phyloP scores from a whole-genome alignment of 2,888 invertebrate species.

The Heteromyza rotundicornis region DNA sequence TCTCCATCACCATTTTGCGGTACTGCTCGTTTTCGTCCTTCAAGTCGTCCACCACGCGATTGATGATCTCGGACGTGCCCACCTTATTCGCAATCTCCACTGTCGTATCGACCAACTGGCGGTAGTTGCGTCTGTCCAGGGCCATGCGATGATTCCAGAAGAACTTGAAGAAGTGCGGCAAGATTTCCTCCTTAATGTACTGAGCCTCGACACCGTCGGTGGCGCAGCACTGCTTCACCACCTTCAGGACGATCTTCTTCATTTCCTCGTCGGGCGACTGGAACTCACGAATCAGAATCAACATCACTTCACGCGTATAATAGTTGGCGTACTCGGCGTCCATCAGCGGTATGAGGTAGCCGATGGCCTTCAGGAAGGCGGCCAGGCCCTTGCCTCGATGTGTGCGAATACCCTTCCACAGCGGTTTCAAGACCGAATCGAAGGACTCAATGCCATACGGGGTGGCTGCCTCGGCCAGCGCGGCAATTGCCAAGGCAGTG shows the following conservation, averaged over 20 bases:
- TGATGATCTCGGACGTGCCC: constrained; percentile 99
- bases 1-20: constrained; percentile 99
- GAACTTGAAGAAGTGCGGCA: constrained; percentile 98
- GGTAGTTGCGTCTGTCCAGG: constrained; percentile 94
- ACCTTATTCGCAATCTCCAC: constrained; percentile 99
- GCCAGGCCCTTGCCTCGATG: constrained; percentile 92
- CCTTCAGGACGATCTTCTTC: constrained; percentile 99
- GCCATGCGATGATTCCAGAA: constrained; percentile 99
- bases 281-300: constrained; percentile 98
- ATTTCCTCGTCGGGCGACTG: constrained; percentile 99
- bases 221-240: constrained; percentile 99
- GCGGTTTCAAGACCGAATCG: constrained; percentile 97
- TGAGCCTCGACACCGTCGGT: constrained; percentile 99
- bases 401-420: constrained; percentile 98
- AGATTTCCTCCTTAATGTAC: constrained; percentile 98
- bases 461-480: constrained; percentile 97
- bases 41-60: constrained; percentile 96
- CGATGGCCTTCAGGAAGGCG: constrained; percentile 99
- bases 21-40: constrained; percentile 99
- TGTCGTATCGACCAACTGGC: constrained; percentile 98
- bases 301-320: constrained; percentile 91
- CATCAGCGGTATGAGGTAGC: constrained; percentile 98
- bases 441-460: constrained; percentile 99
- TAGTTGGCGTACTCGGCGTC: constrained; percentile 99
- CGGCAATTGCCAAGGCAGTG: constrained; percentile 97